These are phyloP conservation scores for Tigriopus japonicus DNA, from an alignment of 1,140 invertebrate species.

Conservation along the genomic window DNA sequence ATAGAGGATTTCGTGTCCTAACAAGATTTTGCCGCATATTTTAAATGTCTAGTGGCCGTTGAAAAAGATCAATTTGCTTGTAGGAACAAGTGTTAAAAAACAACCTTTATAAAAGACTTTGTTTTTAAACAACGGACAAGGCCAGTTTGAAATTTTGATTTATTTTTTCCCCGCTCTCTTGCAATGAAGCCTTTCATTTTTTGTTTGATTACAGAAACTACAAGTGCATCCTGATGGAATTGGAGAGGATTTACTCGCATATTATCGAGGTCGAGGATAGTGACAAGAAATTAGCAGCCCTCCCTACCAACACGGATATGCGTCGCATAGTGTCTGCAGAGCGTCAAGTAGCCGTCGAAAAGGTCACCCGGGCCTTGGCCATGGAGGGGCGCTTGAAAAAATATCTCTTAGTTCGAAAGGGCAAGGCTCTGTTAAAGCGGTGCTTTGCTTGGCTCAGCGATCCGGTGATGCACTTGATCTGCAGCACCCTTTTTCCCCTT, in stretches of 20 bases:
- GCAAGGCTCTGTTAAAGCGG: neutral
- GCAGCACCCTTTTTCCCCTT: neutral
- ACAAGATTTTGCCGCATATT: too few relatives aligned
- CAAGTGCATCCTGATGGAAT: neutral
- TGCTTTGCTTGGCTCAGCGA: neutral
- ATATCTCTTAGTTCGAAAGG: slow-evolving; percentile 5
- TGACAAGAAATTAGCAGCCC: slow-evolving; percentile 6
- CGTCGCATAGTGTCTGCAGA: slow-evolving; percentile 19
- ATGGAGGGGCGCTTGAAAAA: neutral
- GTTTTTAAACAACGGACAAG: too few relatives aligned
- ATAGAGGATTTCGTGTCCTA: too few relatives aligned
- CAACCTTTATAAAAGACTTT: too few relatives aligned
- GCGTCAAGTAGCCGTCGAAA: slow-evolving; percentile 14
- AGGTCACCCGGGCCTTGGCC: neutral
- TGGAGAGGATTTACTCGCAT: neutral
- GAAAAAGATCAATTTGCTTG: too few relatives aligned
- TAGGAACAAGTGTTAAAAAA: too few relatives aligned
- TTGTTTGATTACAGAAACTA: neutral
- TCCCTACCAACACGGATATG: slow-evolving; percentile 1
- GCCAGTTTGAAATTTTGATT: too few relatives aligned
- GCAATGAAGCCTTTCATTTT: too few relatives aligned
- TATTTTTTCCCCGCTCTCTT: too few relatives aligned
- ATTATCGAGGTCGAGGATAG: slow-evolving; percentile 8
- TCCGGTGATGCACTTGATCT: neutral
- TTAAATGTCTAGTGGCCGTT: too few relatives aligned